A percentile compares a stretch with the other conserved stretches of the same genome.
Conservation (phyloP, 1,140 invertebrate species). For the Hormaphis cornu region DNA sequence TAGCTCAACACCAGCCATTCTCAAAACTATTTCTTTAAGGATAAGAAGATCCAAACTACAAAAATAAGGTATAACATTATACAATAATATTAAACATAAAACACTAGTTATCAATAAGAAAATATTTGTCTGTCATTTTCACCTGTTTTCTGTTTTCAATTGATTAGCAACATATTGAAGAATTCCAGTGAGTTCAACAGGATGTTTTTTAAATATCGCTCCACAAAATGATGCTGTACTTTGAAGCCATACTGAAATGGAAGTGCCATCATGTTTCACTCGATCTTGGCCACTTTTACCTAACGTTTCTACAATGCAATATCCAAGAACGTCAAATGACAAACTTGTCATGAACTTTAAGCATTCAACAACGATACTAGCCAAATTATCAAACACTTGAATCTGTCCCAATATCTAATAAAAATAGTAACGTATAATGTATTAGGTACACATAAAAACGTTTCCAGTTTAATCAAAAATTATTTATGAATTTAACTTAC, state of each 20-base stretch:
- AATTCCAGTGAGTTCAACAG: constrained; percentile 87
- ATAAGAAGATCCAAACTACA: constrained; percentile 85
- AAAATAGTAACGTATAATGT: background rate
- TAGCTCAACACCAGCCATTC: constrained; percentile 97
- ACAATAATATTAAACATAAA: background rate
- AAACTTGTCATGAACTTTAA: constrained; percentile 92
- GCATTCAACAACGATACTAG: constrained; percentile 91
- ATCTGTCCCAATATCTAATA: constrained; percentile 75
- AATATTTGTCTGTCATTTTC: constrained; percentile 33
- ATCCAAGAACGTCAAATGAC: constrained; percentile 93
- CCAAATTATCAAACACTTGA: constrained; percentile 96
- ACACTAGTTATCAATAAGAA: constrained; percentile 3
- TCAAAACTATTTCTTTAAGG: constrained; percentile 95
- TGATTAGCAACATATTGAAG: constrained; percentile 96
- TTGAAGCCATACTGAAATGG: constrained; percentile 88
- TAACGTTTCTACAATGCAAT: constrained; percentile 88
- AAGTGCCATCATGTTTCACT: constrained; percentile 84
- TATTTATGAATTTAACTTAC: constrained; percentile 46
- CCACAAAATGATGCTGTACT: constrained; percentile 90
- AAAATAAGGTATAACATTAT: constrained; percentile 36
- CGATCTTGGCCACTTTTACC: constrained; percentile 62
- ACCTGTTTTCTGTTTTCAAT: constrained; percentile 91
- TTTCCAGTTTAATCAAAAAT: background rate
- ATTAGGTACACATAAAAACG: background rate
- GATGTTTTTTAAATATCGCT: constrained; percentile 93